These are phyloP conservation scores for Nasonia longicornis DNA, from an alignment of 1,140 invertebrate species.

Conservation along the genomic window DNA sequence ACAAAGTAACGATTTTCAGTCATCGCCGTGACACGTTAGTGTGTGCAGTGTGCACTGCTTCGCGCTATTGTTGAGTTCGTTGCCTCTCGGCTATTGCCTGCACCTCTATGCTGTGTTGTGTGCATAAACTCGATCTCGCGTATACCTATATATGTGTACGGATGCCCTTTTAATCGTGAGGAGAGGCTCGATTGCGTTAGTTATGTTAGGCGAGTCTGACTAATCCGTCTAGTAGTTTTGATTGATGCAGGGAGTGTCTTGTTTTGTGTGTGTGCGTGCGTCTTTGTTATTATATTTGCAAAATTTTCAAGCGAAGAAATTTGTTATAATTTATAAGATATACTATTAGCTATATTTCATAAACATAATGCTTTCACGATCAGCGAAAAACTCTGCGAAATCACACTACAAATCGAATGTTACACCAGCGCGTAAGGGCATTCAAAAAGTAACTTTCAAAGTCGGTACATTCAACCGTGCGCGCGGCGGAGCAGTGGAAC, in stretches of 20 bases:
- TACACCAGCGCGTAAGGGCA: neutral
- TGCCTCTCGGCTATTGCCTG: conserved; percentile 25
- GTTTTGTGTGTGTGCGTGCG: no score
- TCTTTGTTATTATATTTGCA: no score
- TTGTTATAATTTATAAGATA: no score
- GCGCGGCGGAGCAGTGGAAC: neutral
- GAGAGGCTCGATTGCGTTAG: neutral
- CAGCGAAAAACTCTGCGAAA: no score
- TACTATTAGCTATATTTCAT: no score
- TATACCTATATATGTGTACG: neutral
- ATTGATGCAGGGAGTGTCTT: no score
- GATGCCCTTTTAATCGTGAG: neutral
- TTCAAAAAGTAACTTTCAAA: conserved; percentile 17
- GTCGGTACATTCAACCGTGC: conserved; percentile 17
- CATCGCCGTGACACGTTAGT: conserved; percentile 47
- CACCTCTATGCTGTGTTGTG: neutral
- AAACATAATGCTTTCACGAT: no score
- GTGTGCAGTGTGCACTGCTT: neutral
- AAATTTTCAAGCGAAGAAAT: no score
- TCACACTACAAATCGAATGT: no score
- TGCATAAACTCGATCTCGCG: neutral
- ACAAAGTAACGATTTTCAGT: conserved; percentile 64
- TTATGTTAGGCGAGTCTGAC: no score
- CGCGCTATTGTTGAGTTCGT: conserved; percentile 30
- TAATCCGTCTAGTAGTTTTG: no score